Conservation (phyloP, 1,140 invertebrate genomes). For the Drosophila nasuta region DNA sequence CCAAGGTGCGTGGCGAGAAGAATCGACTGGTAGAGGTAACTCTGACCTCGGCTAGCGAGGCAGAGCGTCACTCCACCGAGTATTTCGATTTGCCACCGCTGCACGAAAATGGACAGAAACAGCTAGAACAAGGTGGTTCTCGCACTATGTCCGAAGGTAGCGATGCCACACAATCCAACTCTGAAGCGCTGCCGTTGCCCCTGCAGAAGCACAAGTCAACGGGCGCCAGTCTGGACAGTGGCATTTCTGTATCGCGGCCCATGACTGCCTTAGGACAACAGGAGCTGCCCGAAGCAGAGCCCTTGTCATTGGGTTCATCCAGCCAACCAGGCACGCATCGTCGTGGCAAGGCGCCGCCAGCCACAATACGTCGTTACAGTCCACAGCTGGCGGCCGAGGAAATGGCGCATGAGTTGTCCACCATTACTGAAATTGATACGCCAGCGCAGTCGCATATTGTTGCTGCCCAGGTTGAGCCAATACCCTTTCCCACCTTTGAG, state of each 20-base stretch:
- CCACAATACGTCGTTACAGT: conserved; percentile 76
- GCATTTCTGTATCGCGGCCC: conserved; percentile 75
- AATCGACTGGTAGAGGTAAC: conserved; percentile 78
- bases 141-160: conserved; percentile 59
- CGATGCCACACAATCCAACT: conserved; percentile 51
- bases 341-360: conserved; percentile 51
- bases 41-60: conserved; percentile 76
- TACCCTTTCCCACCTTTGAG: conserved; percentile 78
- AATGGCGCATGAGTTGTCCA: conserved; percentile 77
- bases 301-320: conserved; percentile 47
- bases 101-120: conserved; percentile 10
- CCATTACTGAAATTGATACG: conserved; percentile 81
- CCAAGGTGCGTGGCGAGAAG: conserved; percentile 80
- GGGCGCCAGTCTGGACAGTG: conserved; percentile 76
- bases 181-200: conserved; percentile 63
- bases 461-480: conserved; percentile 16
- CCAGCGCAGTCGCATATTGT: conserved; percentile 73
- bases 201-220: conserved; percentile 73
- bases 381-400: conserved; percentile 76
- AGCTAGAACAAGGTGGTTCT: conserved; percentile 17
- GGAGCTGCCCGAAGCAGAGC: conserved; percentile 58
- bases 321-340: conserved; percentile 29
- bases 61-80: conserved; percentile 75
- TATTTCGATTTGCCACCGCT: conserved; percentile 70
- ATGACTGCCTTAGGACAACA: conserved; percentile 65